Percentiles rank a stretch among this genome's conserved stretches.
Evolutionary conservation across 2,797 vertebrate species (phyloP).

Genomic region (Microctenopoma steveboyesi): DNA sequence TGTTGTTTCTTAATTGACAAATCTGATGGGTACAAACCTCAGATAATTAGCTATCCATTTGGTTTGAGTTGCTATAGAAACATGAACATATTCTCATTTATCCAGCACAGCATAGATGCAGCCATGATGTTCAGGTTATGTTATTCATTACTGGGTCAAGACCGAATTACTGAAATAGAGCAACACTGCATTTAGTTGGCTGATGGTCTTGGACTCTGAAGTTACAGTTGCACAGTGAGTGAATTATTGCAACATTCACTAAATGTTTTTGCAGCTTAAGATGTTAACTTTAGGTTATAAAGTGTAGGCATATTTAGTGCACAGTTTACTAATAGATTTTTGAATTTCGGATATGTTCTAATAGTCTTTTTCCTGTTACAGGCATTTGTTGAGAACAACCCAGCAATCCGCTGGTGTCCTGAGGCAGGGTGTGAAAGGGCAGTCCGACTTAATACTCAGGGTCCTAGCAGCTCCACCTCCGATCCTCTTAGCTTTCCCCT

Average conservation of each 20-base stretch:
- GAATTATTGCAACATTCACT: neutral
- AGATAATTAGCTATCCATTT: conserved; percentile 7
- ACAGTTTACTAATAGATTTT: neutral
- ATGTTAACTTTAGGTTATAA: neutral
- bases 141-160: conserved; percentile 24
- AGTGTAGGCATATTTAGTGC: too few relatives aligned
- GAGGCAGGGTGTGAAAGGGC: conserved; percentile 95
- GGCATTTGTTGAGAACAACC: conserved; percentile 99
- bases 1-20: conserved; percentile 1
- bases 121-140: neutral
- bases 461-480: conserved; percentile 85
- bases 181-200: neutral
- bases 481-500: conserved; percentile 91
- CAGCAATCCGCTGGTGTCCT: conserved; percentile 98
- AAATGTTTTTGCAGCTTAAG: neutral
- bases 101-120: neutral
- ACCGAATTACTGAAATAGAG: conserved; percentile 14
- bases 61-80: conserved; percentile 37
- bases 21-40: conserved; percentile 21
- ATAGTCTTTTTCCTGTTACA: conserved; percentile 57
- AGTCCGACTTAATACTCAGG: conserved; percentile 91
- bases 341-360: neutral
- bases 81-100: conserved; percentile 25
- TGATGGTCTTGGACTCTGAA: conserved; percentile 3
- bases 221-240: neutral